Evolutionary conservation across 1,140 invertebrate species (phyloP), one percentile per base, ranked within the genome.

Genomic region (Andricus grossulariae): DNA sequence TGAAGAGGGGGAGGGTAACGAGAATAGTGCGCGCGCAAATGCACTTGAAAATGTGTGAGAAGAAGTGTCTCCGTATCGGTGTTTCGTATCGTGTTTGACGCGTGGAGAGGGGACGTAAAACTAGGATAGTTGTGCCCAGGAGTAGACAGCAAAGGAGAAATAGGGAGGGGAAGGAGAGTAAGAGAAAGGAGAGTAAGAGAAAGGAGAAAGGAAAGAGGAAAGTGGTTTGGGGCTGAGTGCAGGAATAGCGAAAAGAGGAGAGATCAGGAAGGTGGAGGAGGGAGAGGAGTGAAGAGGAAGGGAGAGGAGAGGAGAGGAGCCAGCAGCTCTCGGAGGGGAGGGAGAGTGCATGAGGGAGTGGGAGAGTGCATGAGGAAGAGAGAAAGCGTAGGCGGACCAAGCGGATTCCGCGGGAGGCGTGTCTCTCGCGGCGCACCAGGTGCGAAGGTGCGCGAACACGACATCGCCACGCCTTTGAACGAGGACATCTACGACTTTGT

Each of bases 401-500:
- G 83, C 72, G 84, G 86, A 87, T 86, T 89, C 84, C 83, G 84
- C 84, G 84, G 81, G 88, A 89, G 90, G 90, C 90, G 90, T 90
- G 90, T 90, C 90, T 87, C 86, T 85, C 83, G 83, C 84, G 82
- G 87, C 86, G 85, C 85, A 87, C 84, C 90, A 90, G 90, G 90
- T 91, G 89, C 86, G 86, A 90, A 91, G 90, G 90, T 91, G 90
- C 88, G 90, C 89, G 88, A 81, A 86, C 88, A 86, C 86, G 85
- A 87, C 83, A 82, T 85, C 84, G 88, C 90, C 88, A 89, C 90
- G 89, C 89, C 90, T 91, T 90, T 90, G 82, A 82, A 79, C 82
- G 79, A 83, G 74, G 74, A 78, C 78, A 76, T 66, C 79, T 60
- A 60, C 73, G 71, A 55, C 75, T 81, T 71, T 77, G 82, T 77